Conservation (phyloP, 1,140 invertebrate genomes). For the Propsilocerus akamusi region DNA sequence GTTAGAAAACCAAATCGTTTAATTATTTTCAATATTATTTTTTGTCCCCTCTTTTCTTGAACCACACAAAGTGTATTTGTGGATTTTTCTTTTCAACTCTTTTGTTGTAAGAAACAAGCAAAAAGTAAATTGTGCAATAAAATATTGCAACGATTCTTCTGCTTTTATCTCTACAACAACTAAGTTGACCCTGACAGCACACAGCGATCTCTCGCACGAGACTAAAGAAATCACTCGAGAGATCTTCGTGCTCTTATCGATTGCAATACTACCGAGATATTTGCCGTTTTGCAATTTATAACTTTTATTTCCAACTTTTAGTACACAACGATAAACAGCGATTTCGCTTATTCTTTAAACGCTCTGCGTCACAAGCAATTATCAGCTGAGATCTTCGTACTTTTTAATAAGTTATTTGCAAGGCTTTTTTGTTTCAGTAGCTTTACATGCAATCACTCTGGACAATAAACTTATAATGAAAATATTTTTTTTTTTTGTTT, state of each 20-base stretch:
- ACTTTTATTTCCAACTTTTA: neutral
- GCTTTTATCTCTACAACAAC: too few species aligned
- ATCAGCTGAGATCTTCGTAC: conserved; percentile 3
- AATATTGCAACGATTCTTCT: too few species aligned
- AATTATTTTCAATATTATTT: conserved; percentile 2
- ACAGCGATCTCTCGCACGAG: neutral
- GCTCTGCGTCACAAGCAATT: too few species aligned
- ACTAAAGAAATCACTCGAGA: neutral
- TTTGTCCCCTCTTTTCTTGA: too few species aligned
- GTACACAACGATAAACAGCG: neutral
- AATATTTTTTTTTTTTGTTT: too few species aligned
- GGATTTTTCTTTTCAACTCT: too few species aligned
- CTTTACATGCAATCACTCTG: neutral
- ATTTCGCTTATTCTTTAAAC: neutral
- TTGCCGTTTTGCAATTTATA: too few species aligned
- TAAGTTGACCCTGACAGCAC: neutral
- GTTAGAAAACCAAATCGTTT: neutral
- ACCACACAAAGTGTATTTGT: too few species aligned
- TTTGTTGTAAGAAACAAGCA: too few species aligned
- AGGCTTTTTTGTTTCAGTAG: neutral
- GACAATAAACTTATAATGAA: too few species aligned
- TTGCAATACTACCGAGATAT: conserved; percentile 1
- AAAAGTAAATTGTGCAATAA: too few species aligned
- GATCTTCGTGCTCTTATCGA: neutral
- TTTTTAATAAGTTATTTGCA: too few species aligned